Evolutionary conservation across 2,113 vertebrate genomes (phyloP).

Genomic region (Neotragus pygmaeus): DNA sequence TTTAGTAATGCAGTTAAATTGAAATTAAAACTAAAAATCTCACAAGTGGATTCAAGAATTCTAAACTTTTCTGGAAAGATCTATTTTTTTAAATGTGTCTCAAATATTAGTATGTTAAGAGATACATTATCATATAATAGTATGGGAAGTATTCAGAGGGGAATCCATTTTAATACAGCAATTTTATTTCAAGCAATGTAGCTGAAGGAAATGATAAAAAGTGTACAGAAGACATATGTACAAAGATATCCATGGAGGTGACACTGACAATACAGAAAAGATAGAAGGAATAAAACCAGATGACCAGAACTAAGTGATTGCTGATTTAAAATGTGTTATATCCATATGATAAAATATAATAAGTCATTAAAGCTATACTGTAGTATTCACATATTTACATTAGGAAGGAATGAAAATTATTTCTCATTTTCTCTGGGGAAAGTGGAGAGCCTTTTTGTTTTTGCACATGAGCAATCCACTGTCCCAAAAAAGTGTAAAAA

Average conservation of each 20-base stretch:
- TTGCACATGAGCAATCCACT: neutral
- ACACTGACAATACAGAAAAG: neutral
- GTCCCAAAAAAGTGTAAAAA: neutral
- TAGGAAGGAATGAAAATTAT: neutral
- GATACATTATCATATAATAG: neutral
- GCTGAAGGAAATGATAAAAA: neutral
- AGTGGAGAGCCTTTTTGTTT: neutral
- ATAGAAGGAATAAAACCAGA: neutral
- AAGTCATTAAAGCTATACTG: neutral
- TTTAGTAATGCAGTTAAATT: slow-evolving; percentile 18
- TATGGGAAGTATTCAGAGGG: neutral
- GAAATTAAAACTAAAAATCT: slow-evolving; percentile 43
- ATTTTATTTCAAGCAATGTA: neutral
- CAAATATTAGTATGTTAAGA: neutral
- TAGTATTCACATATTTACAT: neutral
- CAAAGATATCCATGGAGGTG: neutral
- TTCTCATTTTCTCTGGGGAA: neutral
- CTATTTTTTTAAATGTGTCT: neutral
- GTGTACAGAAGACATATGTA: neutral
- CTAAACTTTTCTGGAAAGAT: neutral
- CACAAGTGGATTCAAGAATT: neutral
- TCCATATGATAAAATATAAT: neutral
- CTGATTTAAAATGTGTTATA: neutral
- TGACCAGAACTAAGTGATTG: neutral
- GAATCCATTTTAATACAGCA: neutral